Evolutionary conservation across 2,797 vertebrate genomes (phyloP), one percentile per base, ranked within the genome.

Genomic region (Coccyzus lansbergi): DNA sequence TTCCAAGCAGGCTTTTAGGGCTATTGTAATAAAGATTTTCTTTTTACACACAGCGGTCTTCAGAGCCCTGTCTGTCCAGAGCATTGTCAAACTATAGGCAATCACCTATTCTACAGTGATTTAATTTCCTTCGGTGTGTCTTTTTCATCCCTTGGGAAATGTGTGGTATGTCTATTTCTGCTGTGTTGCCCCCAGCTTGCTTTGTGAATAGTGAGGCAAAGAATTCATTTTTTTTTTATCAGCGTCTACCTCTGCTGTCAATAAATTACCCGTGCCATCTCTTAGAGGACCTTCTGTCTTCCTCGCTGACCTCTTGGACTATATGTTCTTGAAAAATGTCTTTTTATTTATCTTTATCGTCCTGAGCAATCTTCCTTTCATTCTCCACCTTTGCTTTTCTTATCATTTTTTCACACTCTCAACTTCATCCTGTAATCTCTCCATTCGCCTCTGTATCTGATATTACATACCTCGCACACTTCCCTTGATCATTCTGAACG

Each of bases 341-440:
- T 95, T 96, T 95, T 93, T 97, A 92, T 96, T 96, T 97, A 94
- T 97, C 79, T 94, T 96, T 94, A 94, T 96, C 91, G 94, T 95
- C 63, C 59, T 16, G 28, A 58, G 91, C 94, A 94, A 67, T 96
- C 96, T 96, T 95, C 64, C 55, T 88, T 96, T 97, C 90, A 95
- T 96, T 97, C 95, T 79, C 83, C 78, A 90, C 81, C 83, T 96
- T 97, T 95, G 91, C 59, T 92, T 96, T 95, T 82, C 92, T 96
- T 95, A 96, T 96, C 81, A 49, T 84, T 92, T 93, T 94, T 92
- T 70, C 86, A n/a, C 88, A 92, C 84, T 95, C 85, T 95, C 93
- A 94, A 93, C 82, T 97, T 97, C 59, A 91, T 92, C 95, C 95
- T 97, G 92, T 90, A 95, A 95, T 93, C 94, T 88, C 96, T 88